Conservation (phyloP, 1,140 invertebrate genomes). For the Batillaria attramentaria region DNA sequence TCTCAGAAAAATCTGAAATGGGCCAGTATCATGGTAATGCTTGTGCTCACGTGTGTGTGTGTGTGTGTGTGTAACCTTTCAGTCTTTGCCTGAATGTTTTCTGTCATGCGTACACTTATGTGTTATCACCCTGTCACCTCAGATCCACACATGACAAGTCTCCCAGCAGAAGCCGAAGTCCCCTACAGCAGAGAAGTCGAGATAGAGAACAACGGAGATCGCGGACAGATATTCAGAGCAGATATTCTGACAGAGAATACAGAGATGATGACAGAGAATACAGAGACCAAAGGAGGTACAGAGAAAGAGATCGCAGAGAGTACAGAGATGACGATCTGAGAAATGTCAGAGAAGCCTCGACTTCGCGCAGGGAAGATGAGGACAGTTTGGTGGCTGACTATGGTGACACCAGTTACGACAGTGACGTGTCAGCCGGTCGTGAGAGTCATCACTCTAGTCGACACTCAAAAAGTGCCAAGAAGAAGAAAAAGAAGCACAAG, state of each 20-base stretch:
- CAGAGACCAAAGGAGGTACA: constrained; percentile 2
- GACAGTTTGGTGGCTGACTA: constrained; percentile 13
- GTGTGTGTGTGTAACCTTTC: no score
- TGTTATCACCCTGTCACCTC: no score
- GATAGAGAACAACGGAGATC: no score
- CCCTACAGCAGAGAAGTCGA: no score
- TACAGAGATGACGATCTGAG: constrained; percentile 7
- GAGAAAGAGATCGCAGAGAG: constrained; percentile 9
- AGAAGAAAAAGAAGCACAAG: constrained; percentile 46
- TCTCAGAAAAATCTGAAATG: no score
- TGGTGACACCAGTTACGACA: neutral
- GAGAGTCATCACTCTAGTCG: constrained; percentile 26
- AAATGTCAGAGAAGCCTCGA: no score
- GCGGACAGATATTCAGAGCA: no score
- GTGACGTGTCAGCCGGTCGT: no score
- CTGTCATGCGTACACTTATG: no score
- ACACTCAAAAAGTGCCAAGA: constrained; percentile 32
- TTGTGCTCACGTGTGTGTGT: neutral
- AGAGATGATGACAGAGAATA: neutral
- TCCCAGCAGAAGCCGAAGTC: constrained; percentile 10
- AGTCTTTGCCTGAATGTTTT: no score
- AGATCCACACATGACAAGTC: neutral
- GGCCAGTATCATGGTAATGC: no score
- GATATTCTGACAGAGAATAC: no score
- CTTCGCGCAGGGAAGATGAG: neutral